Conservation (phyloP, 2,888 invertebrate species). For the Hirudinaria manillensis region DNA sequence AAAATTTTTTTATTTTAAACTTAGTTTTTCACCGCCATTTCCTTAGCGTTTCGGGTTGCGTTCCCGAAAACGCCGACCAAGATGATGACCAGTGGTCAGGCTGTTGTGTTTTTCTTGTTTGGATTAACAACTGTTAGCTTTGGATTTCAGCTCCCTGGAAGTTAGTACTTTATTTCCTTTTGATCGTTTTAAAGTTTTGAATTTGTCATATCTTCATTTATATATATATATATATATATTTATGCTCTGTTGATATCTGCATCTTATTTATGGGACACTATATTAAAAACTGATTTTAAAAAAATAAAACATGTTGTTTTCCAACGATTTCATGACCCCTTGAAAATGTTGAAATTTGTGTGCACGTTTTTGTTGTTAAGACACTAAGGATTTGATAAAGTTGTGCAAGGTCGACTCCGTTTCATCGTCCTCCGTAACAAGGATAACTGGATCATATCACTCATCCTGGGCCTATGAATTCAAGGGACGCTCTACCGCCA, state of each 20-base stretch:
- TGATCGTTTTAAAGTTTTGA: not conserved
- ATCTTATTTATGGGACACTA: no score
- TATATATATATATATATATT: not conserved
- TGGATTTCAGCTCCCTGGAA: not conserved
- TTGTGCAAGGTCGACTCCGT: no score
- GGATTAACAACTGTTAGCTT: conserved; percentile 18
- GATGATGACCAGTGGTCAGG: conserved; percentile 2
- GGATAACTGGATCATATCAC: conserved; percentile 1
- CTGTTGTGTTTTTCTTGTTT: not conserved
- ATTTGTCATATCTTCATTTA: not conserved
- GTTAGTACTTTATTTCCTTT: not conserved
- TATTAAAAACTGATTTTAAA: no score
- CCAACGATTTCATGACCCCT: no score
- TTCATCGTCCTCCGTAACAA: not conserved
- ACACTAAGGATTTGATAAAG: no score
- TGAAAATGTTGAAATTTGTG: no score
- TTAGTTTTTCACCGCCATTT: not conserved
- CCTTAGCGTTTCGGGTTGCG: conserved; percentile 20
- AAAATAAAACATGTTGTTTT: no score
- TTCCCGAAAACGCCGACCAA: conserved; percentile 23
- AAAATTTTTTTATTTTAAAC: conserved; percentile 1
- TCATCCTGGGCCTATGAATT: conserved; percentile 1
- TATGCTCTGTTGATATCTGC: no score
- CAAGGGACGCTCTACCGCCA: not conserved
- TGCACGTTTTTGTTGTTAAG: no score